Conservation (phyloP, 1,140 invertebrate species). For the Adelges cooleyi region DNA sequence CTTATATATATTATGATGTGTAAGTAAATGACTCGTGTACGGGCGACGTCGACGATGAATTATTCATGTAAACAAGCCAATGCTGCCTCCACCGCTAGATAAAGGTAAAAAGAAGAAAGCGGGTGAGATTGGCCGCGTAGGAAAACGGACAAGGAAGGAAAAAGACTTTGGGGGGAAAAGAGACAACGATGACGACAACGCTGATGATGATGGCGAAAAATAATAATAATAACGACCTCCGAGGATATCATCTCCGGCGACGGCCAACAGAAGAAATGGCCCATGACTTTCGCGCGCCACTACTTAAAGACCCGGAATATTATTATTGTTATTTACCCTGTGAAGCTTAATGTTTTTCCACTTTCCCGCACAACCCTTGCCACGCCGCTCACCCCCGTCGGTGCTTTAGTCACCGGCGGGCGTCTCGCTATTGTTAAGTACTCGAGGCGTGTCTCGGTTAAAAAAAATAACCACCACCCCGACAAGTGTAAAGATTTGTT, state of each 20-base stretch:
- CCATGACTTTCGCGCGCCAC: constrained; percentile 12
- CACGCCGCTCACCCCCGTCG: neutral
- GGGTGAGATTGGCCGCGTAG: neutral
- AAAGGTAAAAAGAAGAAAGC: constrained; percentile 18
- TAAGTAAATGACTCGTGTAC: constrained; percentile 25
- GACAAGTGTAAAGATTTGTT: constrained; percentile 29
- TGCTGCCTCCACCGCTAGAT: neutral
- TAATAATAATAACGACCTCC: constrained; percentile 14
- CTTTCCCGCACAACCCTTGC: neutral
- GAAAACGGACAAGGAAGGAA: too few species aligned
- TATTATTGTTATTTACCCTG: constrained; percentile 24
- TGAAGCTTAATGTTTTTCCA: constrained; percentile 25
- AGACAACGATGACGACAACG: neutral
- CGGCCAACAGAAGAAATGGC: constrained; percentile 20
- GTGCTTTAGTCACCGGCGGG: neutral
- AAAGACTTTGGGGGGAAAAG: neutral
- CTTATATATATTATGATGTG: neutral
- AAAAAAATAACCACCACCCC: constrained; percentile 4
- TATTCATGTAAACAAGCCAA: constrained; percentile 8
- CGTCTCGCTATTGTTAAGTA: constrained; percentile 14
- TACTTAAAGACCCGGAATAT: constrained; percentile 28
- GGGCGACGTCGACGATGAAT: neutral
- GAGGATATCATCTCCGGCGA: constrained; percentile 5
- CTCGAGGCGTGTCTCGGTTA: constrained; percentile 18
- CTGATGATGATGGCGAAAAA: constrained; percentile 17